A percentile compares a stretch with the other conserved stretches of the same genome.
Evolutionary conservation across 2,113 vertebrate species (phyloP).

Genomic region (Mellivora capensis): DNA sequence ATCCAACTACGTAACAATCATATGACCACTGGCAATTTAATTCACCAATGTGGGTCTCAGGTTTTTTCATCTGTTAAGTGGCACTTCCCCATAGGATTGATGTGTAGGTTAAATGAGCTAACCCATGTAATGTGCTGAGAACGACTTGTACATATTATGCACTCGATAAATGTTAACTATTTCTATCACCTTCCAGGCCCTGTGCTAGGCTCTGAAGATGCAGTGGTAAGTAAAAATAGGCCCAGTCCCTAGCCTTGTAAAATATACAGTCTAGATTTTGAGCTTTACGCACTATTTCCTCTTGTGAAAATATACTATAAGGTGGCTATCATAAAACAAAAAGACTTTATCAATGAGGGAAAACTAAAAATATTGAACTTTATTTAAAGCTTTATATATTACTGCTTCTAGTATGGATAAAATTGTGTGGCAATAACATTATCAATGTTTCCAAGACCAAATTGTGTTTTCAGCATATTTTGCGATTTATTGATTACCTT

Average conservation of each 20-base stretch:
- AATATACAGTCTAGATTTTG: background rate
- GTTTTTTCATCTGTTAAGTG: background rate
- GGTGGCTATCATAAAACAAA: background rate
- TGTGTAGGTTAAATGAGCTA: background rate
- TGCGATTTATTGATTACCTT: slow-evolving; percentile 55
- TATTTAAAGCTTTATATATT: slow-evolving; percentile 4
- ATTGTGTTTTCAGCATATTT: slow-evolving; percentile 29
- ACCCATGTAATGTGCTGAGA: background rate
- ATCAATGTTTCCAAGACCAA: slow-evolving; percentile 9
- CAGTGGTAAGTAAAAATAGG: background rate
- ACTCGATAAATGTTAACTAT: background rate
- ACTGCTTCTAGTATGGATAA: background rate
- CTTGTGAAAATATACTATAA: background rate
- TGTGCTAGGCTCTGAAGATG: background rate
- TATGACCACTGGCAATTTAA: background rate
- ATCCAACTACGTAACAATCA: background rate
- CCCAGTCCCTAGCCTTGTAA: background rate
- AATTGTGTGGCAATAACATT: background rate
- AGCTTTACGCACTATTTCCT: background rate
- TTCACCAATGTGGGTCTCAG: background rate
- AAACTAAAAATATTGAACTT: background rate
- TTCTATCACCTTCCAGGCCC: background rate
- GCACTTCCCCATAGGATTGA: background rate
- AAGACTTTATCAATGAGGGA: background rate
- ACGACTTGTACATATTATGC: background rate